Evolutionary conservation across 2,888 invertebrate genomes (phyloP).

Genomic region (Ametastegia equiseti): DNA sequence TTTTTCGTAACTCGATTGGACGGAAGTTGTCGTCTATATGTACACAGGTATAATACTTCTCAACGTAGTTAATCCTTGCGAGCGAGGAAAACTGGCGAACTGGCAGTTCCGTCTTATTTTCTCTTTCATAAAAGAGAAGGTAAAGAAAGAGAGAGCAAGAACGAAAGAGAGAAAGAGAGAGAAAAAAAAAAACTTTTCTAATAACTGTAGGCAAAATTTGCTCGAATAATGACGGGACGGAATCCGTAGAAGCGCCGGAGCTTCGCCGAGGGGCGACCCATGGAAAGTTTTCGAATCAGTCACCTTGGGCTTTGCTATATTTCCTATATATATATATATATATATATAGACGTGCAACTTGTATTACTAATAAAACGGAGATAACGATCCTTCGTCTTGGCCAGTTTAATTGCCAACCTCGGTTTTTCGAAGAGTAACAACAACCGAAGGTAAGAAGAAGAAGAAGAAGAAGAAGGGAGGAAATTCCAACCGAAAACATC

Average conservation of each 20-base stretch:
- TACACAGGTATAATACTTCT: neutral
- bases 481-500: neutral
- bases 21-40: too few species aligned
- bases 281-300: slow-evolving; percentile 15
- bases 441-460: neutral
- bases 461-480: neutral
- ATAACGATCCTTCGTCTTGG: neutral
- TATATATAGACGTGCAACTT: neutral
- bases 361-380: slow-evolving; percentile 1
- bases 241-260: neutral
- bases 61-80: neutral
- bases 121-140: neutral
- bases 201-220: slow-evolving; percentile 14
- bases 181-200: slow-evolving; percentile 13
- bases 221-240: slow-evolving; percentile 3
- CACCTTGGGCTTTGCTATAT: neutral
- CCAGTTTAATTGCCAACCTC: neutral
- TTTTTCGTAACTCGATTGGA: too few species aligned
- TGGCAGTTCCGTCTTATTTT: neutral
- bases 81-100: neutral
- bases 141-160: neutral
- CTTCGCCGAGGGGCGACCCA: neutral
- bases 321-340: too few species aligned
- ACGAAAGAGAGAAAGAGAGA: neutral
- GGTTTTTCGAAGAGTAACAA: neutral